phyloP scores from a whole-genome alignment of 2,888 invertebrate genomes.

The Plagiodera versicolora region DNA sequence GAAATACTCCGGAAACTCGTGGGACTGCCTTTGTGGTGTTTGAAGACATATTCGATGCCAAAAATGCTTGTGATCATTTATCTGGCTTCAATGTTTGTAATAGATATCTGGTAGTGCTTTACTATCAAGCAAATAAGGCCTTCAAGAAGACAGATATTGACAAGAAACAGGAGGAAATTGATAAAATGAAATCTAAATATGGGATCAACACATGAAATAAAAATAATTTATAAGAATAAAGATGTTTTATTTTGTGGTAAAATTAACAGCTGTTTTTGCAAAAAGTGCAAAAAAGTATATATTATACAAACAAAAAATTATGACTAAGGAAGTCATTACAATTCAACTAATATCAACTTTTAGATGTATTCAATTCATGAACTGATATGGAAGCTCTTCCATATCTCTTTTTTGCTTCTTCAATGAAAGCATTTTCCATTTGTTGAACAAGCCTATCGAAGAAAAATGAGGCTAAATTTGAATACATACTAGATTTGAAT shows the following conservation, averaged over 20 bases:
- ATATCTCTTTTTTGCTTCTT: conserved; percentile 77
- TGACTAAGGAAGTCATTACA: too few relatives aligned
- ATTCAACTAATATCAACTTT: conserved; percentile 17
- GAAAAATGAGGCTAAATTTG: conserved; percentile 87
- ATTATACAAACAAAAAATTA: too few relatives aligned
- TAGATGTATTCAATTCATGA: conserved; percentile 53
- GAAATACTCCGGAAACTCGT: conserved; percentile 95
- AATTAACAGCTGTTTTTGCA: too few relatives aligned
- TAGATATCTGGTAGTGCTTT: conserved; percentile 96
- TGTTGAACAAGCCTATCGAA: conserved; percentile 95
- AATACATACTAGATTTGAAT: conserved; percentile 86
- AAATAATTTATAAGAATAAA: not conserved
- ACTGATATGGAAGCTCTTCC: conserved; percentile 72
- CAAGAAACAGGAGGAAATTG: conserved; percentile 94
- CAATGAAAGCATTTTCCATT: conserved; percentile 93
- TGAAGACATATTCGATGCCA: conserved; percentile 99
- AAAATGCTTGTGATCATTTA: conserved; percentile 97
- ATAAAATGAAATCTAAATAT: conserved; percentile 94
- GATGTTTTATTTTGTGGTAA: not conserved
- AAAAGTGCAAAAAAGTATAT: too few relatives aligned
- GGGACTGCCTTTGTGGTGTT: conserved; percentile 99
- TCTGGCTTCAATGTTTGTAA: conserved; percentile 99
- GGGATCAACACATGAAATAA: conserved; percentile 61
- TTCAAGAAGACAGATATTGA: conserved; percentile 94
- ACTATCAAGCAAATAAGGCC: conserved; percentile 95